These are phyloP conservation scores for Hemitrygon akajei DNA, from an alignment of 2,797 vertebrate genomes.

Conservation along the genomic window DNA sequence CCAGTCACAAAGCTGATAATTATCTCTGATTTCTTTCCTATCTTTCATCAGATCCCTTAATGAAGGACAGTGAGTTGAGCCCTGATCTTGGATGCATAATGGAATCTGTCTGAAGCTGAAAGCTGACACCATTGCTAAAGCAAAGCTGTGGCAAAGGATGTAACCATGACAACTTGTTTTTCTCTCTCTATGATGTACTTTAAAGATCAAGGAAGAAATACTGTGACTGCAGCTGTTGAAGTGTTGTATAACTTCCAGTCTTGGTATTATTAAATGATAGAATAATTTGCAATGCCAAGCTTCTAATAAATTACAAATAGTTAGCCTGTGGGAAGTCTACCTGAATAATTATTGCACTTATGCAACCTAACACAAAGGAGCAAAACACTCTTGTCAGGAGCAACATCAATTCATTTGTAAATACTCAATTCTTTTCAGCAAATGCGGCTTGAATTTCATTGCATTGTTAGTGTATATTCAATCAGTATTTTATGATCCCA, in stretches of 20 bases:
- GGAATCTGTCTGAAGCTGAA: constrained; percentile 62
- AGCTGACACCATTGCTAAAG: constrained; percentile 65
- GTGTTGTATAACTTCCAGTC: constrained; percentile 24
- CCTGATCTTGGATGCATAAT: constrained; percentile 50
- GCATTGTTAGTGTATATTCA: neutral
- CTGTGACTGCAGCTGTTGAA: constrained; percentile 84
- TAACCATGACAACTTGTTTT: constrained; percentile 61
- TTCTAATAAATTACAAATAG: neutral
- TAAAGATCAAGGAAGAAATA: constrained; percentile 70
- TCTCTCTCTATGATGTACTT: constrained; percentile 57
- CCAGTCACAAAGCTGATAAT: constrained; percentile 54
- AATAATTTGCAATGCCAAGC: neutral
- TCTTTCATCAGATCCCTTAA: constrained; percentile 70
- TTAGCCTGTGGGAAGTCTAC: neutral
- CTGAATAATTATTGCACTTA: neutral
- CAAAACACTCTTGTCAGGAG: neutral
- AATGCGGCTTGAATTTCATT: neutral
- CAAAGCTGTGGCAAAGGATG: constrained; percentile 55
- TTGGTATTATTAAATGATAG: constrained; percentile 29
- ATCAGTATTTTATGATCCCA: neutral
- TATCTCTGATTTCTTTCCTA: constrained; percentile 61
- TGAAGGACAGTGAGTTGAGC: constrained; percentile 56
- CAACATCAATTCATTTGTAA: neutral
- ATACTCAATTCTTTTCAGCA: neutral
- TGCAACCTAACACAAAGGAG: neutral